These are phyloP conservation scores for Uloborus plumipes DNA, from an alignment of 2,888 invertebrate genomes.

Conservation along the genomic window DNA sequence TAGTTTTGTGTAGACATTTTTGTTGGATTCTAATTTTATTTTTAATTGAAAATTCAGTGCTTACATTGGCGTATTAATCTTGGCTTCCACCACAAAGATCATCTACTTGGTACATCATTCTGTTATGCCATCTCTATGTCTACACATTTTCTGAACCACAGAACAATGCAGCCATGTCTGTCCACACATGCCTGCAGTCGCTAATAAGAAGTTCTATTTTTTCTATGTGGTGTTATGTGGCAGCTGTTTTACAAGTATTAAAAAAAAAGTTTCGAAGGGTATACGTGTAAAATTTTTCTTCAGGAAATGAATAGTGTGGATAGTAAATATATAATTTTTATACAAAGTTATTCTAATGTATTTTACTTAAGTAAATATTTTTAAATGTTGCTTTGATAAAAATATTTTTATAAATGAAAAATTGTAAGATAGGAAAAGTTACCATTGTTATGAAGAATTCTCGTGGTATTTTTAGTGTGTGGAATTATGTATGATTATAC, in stretches of 20 bases:
- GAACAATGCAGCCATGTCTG: neutral
- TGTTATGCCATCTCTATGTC: too few relatives aligned
- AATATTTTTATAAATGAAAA: conserved; percentile 54
- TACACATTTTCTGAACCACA: too few relatives aligned
- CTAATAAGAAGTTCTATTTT: neutral
- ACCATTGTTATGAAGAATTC: conserved; percentile 2
- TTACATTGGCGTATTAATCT: too few relatives aligned
- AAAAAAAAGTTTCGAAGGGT: conserved; percentile 24
- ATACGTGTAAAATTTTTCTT: conserved; percentile 11
- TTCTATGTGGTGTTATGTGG: conserved; percentile 19
- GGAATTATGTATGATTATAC: conserved; percentile 3
- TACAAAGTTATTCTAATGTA: conserved; percentile 51
- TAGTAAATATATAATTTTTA: conserved; percentile 54
- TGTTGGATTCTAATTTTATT: too few relatives aligned
- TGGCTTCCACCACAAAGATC: too few relatives aligned
- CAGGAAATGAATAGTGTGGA: conserved; percentile 14
- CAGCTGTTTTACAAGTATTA: conserved; percentile 31
- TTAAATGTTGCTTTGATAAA: conserved; percentile 56
- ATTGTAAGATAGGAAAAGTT: conserved; percentile 9
- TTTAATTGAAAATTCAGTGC: too few relatives aligned
- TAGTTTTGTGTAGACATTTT: too few relatives aligned
- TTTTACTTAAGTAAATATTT: conserved; percentile 52
- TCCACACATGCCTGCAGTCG: neutral
- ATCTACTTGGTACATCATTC: too few relatives aligned
- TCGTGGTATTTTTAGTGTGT: conserved; percentile 14